A percentile compares a stretch with the other conserved stretches of the same genome.
These are phyloP conservation scores for Orcinus orca DNA, from an alignment of 2,113 vertebrate species.

Conservation along the genomic window DNA sequence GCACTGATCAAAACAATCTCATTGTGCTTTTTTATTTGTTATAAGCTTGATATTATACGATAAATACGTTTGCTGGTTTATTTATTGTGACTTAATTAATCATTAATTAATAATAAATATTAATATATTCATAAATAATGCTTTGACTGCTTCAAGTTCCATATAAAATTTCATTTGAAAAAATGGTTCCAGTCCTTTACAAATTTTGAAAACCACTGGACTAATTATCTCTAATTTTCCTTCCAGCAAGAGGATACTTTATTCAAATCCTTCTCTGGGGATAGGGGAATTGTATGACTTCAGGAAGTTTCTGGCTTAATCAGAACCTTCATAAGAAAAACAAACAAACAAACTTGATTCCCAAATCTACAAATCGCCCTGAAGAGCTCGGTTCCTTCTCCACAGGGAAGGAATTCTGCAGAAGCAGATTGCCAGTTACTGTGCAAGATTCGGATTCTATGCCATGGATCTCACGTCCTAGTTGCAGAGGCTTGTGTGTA, in stretches of 20 bases:
- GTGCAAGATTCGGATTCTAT: accelerated
- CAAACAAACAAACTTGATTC: conserved; percentile 45
- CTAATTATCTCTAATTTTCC: conserved; percentile 71
- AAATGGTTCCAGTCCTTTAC: conserved; percentile 25
- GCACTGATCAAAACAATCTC: not conserved
- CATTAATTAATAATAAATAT: not conserved
- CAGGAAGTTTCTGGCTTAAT: conserved; percentile 42
- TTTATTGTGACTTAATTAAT: not conserved
- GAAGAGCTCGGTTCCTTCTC: not conserved
- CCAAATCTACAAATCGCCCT: not conserved
- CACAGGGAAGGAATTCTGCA: not conserved
- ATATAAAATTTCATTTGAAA: conserved; percentile 61
- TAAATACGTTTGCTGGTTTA: not conserved
- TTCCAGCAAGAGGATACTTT: conserved; percentile 63
- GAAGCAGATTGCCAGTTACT: not conserved
- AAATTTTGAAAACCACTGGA: conserved; percentile 59
- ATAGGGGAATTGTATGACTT: conserved; percentile 40
- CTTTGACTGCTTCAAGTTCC: not conserved
- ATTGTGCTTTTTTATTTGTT: not conserved
- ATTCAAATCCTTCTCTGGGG: conserved; percentile 62
- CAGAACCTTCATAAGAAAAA: conserved; percentile 47
- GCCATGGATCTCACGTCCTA: accelerated
- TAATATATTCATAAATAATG: not conserved
- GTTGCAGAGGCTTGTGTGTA: accelerated
- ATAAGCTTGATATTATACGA: not conserved